Conservation (phyloP, 2,888 invertebrate species). For the Troilus luridus region DNA sequence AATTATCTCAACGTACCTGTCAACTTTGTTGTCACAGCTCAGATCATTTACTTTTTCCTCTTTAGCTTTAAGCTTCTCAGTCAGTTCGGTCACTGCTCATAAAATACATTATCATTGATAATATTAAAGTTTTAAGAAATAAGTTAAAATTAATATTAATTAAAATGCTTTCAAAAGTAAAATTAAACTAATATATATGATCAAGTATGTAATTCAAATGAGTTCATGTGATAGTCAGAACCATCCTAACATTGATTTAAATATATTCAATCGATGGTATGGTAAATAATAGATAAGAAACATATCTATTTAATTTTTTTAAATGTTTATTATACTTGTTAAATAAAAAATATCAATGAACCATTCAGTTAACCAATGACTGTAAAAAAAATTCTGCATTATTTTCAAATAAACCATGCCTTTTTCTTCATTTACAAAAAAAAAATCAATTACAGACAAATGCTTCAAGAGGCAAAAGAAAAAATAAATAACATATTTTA, state of each 20-base stretch:
- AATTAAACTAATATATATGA: not conserved
- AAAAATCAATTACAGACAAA: not conserved
- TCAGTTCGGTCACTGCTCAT: slow-evolving; percentile 79
- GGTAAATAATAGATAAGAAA: not conserved
- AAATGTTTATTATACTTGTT: too few species aligned
- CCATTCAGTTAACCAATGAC: not conserved
- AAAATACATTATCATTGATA: slow-evolving; percentile 25
- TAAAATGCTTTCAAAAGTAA: not conserved
- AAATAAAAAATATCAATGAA: not conserved
- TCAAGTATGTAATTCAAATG: not conserved
- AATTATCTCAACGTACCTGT: slow-evolving; percentile 74
- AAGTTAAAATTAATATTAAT: not conserved
- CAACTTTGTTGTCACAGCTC: slow-evolving; percentile 84
- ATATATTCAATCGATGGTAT: not conserved
- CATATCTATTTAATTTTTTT: not conserved
- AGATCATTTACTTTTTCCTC: slow-evolving; percentile 80
- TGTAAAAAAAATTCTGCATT: not conserved
- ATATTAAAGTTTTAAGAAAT: not conserved
- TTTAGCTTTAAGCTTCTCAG: slow-evolving; percentile 79
- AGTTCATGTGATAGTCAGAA: not conserved
- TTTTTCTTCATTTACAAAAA: not conserved
- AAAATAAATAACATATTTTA: not conserved
- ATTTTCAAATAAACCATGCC: not conserved
- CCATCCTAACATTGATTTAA: not conserved
- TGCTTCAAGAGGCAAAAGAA: not conserved